Evolutionary conservation across 1,140 invertebrate species (phyloP), one percentile per base, ranked within the genome.

Genomic region (Dreissena rostriformis): DNA sequence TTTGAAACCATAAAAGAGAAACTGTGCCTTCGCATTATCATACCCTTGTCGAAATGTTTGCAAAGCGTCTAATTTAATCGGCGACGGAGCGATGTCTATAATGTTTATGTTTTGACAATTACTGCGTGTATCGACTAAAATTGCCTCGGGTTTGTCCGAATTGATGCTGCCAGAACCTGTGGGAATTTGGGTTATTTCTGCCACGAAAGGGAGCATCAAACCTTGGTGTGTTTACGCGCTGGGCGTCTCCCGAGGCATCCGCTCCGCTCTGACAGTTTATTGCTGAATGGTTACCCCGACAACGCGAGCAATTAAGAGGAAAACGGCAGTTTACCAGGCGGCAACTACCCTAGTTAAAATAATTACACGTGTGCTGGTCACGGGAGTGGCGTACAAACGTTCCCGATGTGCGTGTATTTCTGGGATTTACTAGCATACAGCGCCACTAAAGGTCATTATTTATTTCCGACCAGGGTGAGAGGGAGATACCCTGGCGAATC

Each of bases 391-490:
- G 39, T 39, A 39, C 39, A 8, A 39, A 39, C 14, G 49, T 7
- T 2, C 65, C n/a, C 14, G 73, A 65, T 39, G 17, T 49, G 28
- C 28, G 17, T 49, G 7, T 11, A 4, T 15, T 28, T 1, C 52
- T 65, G 51, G 71, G 39, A 17, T 19, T 57, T n/a, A 53, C 11
- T 10, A 61, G 17, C 53, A 85, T 80, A 49, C 71, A 63, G 5
- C 72, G 52, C 72, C 70, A 73, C 84, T 77, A 80, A 15, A 85
- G 63, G 63, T 80, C 77, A 15, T 70, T 22, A 28, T 81, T 85
- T 17, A 85, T 57, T 68, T 65, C 53, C 17, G 26, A 53, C 74
- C 75, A 84, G 2, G 55, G 17, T 49, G 29, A 26, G 10, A 19
- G 70, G 24, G 24, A 70, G 14, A 81, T 57, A 29, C 70, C 61